Evolutionary conservation across 2,113 vertebrate species (phyloP).

Genomic region (Anoplopoma fimbria): DNA sequence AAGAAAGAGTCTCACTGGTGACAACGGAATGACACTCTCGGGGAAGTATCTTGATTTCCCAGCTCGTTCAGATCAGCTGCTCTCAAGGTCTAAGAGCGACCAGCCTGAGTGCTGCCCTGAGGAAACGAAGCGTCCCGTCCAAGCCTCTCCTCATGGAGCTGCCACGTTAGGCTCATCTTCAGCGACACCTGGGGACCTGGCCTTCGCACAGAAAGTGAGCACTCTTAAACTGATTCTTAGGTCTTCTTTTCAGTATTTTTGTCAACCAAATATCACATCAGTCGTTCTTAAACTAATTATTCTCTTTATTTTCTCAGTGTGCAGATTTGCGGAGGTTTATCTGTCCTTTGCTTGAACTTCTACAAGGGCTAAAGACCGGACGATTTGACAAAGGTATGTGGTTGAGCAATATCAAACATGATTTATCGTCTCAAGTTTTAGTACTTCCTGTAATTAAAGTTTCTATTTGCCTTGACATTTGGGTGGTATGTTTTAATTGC

Average conservation of each 20-base stretch:
- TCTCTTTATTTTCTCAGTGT: conserved; percentile 81
- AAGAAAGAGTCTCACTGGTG: conserved; percentile 11
- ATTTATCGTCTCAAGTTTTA: background rate
- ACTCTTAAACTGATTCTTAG: background rate
- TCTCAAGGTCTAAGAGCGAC: background rate
- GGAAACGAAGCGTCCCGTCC: background rate
- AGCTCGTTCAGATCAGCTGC: conserved; percentile 22
- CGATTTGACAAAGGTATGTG: conserved; percentile 88
- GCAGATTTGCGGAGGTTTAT: conserved; percentile 88
- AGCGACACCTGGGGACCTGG: conserved; percentile 83
- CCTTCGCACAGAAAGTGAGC: conserved; percentile 90
- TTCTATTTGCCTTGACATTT: background rate
- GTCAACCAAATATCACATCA: background rate
- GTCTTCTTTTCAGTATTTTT: background rate
- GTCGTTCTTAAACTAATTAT: background rate
- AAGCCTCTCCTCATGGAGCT: conserved; percentile 4
- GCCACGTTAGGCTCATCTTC: conserved; percentile 17
- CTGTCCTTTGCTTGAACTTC: conserved; percentile 85
- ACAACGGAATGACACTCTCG: conserved; percentile 11
- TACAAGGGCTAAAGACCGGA: conserved; percentile 88
- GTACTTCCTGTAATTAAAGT: background rate
- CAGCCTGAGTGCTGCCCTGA: conserved; percentile 19
- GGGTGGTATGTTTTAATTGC: background rate
- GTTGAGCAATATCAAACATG: background rate
- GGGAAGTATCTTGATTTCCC: conserved; percentile 34